Evolutionary conservation across 2,888 invertebrate genomes (phyloP), one percentile per base, ranked within the genome.

Genomic region (Temnothorax ravouxi): DNA sequence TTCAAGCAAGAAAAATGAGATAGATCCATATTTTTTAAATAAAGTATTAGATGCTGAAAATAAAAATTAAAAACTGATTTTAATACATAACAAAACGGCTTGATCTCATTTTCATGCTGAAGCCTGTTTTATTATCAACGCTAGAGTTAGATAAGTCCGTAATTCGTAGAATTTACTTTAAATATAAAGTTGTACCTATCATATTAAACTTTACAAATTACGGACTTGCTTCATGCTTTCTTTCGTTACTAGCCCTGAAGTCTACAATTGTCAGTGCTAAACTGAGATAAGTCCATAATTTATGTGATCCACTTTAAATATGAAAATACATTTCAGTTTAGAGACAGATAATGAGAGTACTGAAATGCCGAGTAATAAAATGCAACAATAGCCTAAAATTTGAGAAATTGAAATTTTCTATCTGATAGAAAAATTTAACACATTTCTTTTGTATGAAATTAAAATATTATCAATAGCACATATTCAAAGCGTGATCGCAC

Each of bases 161-260:
- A 34, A 69, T 50, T 50, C 29, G 50, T 69, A 13, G 50, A 8
- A 69, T 34, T n/a, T 69, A 69, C 29, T 69, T 69, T 21, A 4
- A 15, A 44, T 64, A 41, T 66, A 9, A 9, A 67, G 13, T 18
- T n/a, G 21, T 21, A 13, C 41, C 1, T 29, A 34, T 5, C 18
- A 5, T 38, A 56, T 9, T 34, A 34, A 34, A 34, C 34, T 6
- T 34, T 34, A 34, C 6, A 56, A 72, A 71, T 71, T 54, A 38
- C 15, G 38, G 21, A 1, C 9, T 71, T 38, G 25, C 6, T 18
- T 56, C 15, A 72, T 54, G n/a, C n/a, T n/a, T n/a, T n/a, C n/a
- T n/a, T n/a, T n/a, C n/a, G n/a, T n/a, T n/a, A 52, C 18, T 34
- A 47, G 9, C 0, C 4, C 1, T 38, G 3, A 56, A 72, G 41